Evolutionary conservation across 2,797 vertebrate genomes (phyloP), one percentile per base, ranked within the genome.

Genomic region (Ptychadena robeensis): DNA sequence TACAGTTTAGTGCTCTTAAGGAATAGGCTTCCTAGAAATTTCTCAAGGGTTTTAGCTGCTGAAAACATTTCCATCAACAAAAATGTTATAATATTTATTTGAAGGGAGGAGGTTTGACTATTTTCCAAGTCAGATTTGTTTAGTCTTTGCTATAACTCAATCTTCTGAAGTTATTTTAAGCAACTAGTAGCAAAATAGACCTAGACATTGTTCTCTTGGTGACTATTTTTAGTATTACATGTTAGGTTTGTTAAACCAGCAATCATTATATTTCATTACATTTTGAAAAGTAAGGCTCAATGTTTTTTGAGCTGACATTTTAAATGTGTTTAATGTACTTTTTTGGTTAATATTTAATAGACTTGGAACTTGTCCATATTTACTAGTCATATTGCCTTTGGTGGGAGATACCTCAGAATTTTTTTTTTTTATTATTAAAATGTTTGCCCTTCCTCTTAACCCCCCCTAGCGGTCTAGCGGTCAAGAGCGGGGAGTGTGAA

Each of bases 51-150:
- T 80, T 84, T 74, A 74, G 70, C 76, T 83, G 69, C 68, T 67
- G 82, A 84, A 84, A 74, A 68, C 8, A 69, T 83, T 84, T 75
- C 70, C 70, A 84, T 80, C 64, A 80, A 80, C 82, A 67, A 80
- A 84, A 84, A 84, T 74, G 64, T 73, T 66, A 64, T 76, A 48
- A 77, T 82, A 82, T 69, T 82, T 76, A 78, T 83, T 31, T 72
- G 67, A 83, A 40, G 53, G 65, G 44, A 77, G 70, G 67, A 78
- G 35, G 38, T 72, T 25, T 57, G 27, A 72, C 31, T 66, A 71
- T 72, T 72, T 40, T 71, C 73, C 59, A 65, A 40, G n/a, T 40
- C 14, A 74, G 30, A 69, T 37, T 44, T 69, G 72, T 80, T 82
- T 68, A 38, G 80, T 69, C 25, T 79, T 53, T 63, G 53, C 37